Evolutionary conservation across 2,113 vertebrate genomes (phyloP), one percentile per base, ranked within the genome.

Genomic region (Agelaius tricolor): DNA sequence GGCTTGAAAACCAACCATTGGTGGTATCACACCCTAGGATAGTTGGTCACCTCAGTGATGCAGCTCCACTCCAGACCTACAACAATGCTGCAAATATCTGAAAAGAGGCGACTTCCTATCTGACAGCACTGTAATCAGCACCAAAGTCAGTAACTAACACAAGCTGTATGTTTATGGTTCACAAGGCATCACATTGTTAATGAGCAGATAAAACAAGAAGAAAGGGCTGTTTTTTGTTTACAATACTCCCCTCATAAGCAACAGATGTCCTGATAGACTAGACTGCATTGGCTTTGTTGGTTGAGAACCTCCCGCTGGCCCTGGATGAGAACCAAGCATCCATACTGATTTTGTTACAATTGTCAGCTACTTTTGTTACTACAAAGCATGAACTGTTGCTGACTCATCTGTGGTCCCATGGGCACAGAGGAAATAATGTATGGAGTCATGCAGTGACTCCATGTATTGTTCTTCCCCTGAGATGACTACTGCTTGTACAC

Each of bases 201-300:
- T 93, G 78, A 94, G 89, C 82, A 96, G 94, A 96, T 96, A 94
- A 92, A 96, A 93, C 72, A 94, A 95, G 90, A 96, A 94, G 84
- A 94, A 89, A 89, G 90, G 43, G 63, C 68, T 96, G 95, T 96
- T 97, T 95, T 96, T 95, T 96, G 94, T 97, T 96, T 97, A 96
- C 93, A 96, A 84, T 91, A 88, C 81, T 95, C 93, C 71, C 54
- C 75, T 97, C 96, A 97, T 96, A 97, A 96, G 95, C 94, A 96
- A 96, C 96, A 97, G 95, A 97, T 97, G 96, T 97, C 95, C 85
- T 96, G 92, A 97, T 96, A 96, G 96, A 97, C 94, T 96, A 96
- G 87, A 96, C 93, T 95, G 91, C 83, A 31, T 93, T 86, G 94
- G 94, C 96, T 97, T 95, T 97, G 94, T 96, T 96, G 91, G 93